Evolutionary conservation across 2,113 vertebrate genomes (phyloP).

Genomic region (Morone saxatilis): DNA sequence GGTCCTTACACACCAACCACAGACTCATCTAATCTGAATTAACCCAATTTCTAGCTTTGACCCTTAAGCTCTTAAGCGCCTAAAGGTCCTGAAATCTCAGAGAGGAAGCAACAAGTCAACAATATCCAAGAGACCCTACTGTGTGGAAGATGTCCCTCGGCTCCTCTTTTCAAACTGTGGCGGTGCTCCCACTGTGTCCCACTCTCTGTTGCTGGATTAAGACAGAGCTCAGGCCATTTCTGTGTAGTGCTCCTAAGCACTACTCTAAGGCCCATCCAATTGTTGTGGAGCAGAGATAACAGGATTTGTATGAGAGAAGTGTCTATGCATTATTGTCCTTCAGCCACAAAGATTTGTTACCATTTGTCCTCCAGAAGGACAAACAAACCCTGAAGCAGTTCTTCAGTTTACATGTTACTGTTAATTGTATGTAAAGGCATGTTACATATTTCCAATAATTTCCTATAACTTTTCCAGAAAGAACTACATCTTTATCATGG

Average conservation of each 20-base stretch:
- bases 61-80: conserved; percentile 75
- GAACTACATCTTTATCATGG: too few species aligned
- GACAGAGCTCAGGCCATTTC: conserved; percentile 41
- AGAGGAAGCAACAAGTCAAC: conserved; percentile 71
- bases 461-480: not conserved
- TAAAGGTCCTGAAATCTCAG: conserved; percentile 69
- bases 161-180: conserved; percentile 43
- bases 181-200: conserved; percentile 38
- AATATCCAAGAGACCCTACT: conserved; percentile 55
- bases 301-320: conserved; percentile 62
- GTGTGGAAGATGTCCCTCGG: conserved; percentile 34
- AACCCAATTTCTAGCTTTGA: conserved; percentile 74
- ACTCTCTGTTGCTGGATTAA: conserved; percentile 53
- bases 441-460: not conserved
- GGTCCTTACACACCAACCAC: conserved; percentile 52
- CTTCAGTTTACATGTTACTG: not conserved
- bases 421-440: not conserved
- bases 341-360: conserved; percentile 31
- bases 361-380: conserved; percentile 31
- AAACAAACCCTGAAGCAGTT: conserved; percentile 14
- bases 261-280: conserved; percentile 42
- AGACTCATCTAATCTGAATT: conserved; percentile 75
- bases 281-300: conserved; percentile 68
- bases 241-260: conserved; percentile 43
- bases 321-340: conserved; percentile 27